Percentiles rank a stretch among this genome's conserved stretches.
Evolutionary conservation across 2,888 invertebrate genomes (phyloP).

Genomic region (Amphipoea oculea): DNA sequence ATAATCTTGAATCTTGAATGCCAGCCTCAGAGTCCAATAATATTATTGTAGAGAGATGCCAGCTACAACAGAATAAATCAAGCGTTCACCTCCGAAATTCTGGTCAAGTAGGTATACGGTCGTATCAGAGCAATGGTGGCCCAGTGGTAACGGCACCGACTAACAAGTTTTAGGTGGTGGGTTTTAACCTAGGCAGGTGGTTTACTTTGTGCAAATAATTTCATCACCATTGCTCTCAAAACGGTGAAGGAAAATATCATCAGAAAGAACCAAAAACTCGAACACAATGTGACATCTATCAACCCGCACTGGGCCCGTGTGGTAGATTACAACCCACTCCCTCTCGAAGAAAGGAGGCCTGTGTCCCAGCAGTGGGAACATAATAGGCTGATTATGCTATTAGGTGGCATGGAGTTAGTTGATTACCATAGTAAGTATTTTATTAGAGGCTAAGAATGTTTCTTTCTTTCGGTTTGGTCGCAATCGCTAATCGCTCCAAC

Average conservation of each 20-base stretch:
- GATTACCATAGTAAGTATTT: background rate
- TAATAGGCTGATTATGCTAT: background rate
- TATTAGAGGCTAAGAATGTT: background rate
- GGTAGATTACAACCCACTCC: background rate
- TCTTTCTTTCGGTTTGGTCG: background rate
- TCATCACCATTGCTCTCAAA: background rate
- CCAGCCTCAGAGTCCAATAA: background rate
- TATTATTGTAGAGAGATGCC: background rate
- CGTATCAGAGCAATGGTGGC: background rate
- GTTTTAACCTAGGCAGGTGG: no score
- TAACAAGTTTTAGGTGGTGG: background rate
- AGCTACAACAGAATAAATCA: no score
- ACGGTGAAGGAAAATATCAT: background rate
- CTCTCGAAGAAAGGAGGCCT: background rate
- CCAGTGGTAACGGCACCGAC: background rate
- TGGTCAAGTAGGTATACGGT: no score
- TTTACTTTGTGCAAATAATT: no score
- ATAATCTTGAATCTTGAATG: no score
- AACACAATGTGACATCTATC: background rate
- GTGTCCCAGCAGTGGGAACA: background rate
- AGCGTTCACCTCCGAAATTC: background rate
- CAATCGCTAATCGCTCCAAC: constrained; percentile 41
- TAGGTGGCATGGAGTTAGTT: background rate
- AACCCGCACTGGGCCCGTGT: background rate
- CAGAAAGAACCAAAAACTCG: background rate